Conservation (phyloP, 2,888 invertebrate species). For the Aricia artaxerxes region DNA sequence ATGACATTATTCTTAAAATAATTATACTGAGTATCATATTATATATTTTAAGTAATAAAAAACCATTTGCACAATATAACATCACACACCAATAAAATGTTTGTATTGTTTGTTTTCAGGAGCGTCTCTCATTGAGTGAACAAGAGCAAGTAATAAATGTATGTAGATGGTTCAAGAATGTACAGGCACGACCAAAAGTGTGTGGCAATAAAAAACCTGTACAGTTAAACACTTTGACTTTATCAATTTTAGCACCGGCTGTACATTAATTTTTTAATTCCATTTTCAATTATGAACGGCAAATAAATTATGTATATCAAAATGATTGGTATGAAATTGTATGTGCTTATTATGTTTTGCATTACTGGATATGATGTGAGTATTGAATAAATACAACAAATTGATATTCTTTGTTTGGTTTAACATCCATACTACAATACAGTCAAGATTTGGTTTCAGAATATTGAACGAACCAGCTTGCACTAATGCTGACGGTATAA, state of each 20-base stretch:
- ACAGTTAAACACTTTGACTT: conserved; percentile 56
- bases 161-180: conserved; percentile 88
- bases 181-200: conserved; percentile 85
- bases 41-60: no score
- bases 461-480: no score
- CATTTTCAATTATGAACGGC: background rate
- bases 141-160: conserved; percentile 85
- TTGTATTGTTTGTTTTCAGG: conserved; percentile 71
- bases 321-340: background rate
- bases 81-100: background rate
- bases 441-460: no score
- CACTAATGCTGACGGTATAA: no score
- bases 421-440: background rate
- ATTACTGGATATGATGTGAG: background rate
- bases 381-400: background rate
- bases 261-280: conserved; percentile 55
- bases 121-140: conserved; percentile 81
- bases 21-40: no score
- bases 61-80: no score
- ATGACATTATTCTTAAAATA: no score
- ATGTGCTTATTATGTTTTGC: background rate
- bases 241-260: conserved; percentile 62
- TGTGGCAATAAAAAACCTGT: conserved; percentile 61
- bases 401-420: background rate
- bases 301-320: conserved; percentile 4